Conservation (phyloP, 2,888 invertebrate genomes). For the Seladonia tumulorum region DNA sequence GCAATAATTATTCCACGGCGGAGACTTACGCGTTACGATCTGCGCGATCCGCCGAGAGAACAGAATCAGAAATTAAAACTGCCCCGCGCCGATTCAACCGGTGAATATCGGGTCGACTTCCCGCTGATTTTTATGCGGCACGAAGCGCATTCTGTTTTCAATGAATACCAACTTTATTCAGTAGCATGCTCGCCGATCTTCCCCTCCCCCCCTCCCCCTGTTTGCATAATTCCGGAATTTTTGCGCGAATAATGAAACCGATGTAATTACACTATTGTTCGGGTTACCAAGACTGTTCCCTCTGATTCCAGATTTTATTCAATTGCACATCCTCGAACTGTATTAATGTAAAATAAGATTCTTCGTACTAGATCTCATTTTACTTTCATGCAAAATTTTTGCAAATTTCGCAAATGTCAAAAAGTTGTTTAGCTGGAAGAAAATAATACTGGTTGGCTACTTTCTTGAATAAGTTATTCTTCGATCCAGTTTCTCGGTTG, state of each 20-base stretch:
- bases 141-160: neutral
- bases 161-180: neutral
- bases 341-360: neutral
- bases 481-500: neutral
- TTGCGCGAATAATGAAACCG: neutral
- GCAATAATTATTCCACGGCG: constrained; percentile 22
- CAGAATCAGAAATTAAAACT: neutral
- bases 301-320: neutral
- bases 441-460: neutral
- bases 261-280: neutral
- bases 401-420: neutral
- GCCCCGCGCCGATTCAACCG: neutral
- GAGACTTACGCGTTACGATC: neutral
- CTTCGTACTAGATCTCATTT: neutral
- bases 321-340: neutral
- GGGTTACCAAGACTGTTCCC: neutral
- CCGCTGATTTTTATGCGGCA: constrained; percentile 3
- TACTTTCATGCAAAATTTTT: neutral
- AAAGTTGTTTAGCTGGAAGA: neutral
- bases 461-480: neutral
- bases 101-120: neutral
- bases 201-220: neutral
- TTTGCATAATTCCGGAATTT: neutral
- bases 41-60: neutral
- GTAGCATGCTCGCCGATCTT: neutral